Conservation (phyloP, 2,797 vertebrate species). For the Acrossocheilus wenchowensis region DNA sequence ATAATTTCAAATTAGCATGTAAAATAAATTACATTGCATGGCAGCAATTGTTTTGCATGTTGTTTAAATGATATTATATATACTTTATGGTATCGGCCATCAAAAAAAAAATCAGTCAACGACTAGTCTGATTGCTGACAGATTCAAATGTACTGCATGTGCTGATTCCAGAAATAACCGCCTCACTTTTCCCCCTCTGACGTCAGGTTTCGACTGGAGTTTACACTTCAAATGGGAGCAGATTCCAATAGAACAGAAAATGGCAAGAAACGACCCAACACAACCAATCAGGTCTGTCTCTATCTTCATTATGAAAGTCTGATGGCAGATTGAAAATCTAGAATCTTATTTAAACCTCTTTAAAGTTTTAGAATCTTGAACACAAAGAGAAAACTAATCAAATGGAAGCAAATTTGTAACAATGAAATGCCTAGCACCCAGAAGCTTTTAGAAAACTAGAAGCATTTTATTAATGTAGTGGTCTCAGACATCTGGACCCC, state of each 20-base stretch:
- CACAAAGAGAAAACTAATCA: not conserved
- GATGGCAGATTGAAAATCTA: not conserved
- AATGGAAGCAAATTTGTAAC: not conserved
- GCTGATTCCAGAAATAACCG: not conserved
- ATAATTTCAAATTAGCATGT: not conserved
- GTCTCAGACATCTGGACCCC: not conserved
- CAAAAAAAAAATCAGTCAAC: not conserved
- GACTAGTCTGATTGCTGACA: not conserved
- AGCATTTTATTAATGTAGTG: not conserved
- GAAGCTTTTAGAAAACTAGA: not conserved
- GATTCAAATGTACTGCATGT: not conserved
- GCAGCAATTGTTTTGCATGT: not conserved
- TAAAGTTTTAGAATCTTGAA: not conserved
- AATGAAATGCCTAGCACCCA: not conserved
- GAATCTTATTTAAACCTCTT: not conserved
- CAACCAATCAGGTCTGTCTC: conserved; percentile 87
- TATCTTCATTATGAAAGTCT: not conserved
- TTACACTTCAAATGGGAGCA: conserved; percentile 99
- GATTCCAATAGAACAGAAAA: conserved; percentile 98
- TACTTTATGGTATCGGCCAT: not conserved
- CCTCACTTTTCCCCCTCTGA: not conserved
- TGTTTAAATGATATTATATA: not conserved
- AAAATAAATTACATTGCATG: not conserved
- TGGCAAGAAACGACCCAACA: conserved; percentile 93
- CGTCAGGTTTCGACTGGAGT: conserved; percentile 98